A percentile compares a stretch with the other conserved stretches of the same genome.
Conservation (phyloP, 2,888 invertebrate genomes). For the Drosophila limbata region DNA sequence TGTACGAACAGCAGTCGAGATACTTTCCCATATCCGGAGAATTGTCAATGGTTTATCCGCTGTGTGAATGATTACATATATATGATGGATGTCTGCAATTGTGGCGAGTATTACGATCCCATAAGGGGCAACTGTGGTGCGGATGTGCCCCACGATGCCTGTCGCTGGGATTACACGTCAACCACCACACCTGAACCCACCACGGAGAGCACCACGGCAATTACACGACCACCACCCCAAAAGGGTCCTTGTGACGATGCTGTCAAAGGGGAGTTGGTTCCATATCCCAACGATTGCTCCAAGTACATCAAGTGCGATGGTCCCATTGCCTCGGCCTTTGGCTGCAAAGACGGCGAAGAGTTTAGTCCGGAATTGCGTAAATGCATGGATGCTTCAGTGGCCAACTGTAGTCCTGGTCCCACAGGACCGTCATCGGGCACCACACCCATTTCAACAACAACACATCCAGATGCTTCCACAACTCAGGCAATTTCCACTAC, state of each 20-base stretch:
- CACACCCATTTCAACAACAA: constrained; percentile 9
- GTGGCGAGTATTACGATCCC: constrained; percentile 73
- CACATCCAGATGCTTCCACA: constrained; percentile 8
- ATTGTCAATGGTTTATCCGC: constrained; percentile 74
- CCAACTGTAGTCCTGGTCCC: constrained; percentile 56
- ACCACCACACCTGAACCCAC: constrained; percentile 36
- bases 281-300: constrained; percentile 72
- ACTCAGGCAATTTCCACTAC: constrained; percentile 5
- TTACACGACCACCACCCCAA: constrained; percentile 66
- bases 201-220: constrained; percentile 21
- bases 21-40: constrained; percentile 64
- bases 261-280: constrained; percentile 48
- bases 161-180: constrained; percentile 63
- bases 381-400: constrained; percentile 64
- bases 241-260: constrained; percentile 64
- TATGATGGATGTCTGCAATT: constrained; percentile 72
- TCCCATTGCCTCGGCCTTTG: constrained; percentile 62
- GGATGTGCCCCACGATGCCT: constrained; percentile 69
- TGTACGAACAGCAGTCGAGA: constrained; percentile 67
- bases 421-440: constrained; percentile 6
- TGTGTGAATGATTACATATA: constrained; percentile 68
- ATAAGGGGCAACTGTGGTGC: constrained; percentile 58
- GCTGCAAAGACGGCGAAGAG: constrained; percentile 63
- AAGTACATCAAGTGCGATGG: constrained; percentile 70
- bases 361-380: constrained; percentile 54